phyloP scores from a whole-genome alignment of 2,113 vertebrate genomes.

The Naja naja region DNA sequence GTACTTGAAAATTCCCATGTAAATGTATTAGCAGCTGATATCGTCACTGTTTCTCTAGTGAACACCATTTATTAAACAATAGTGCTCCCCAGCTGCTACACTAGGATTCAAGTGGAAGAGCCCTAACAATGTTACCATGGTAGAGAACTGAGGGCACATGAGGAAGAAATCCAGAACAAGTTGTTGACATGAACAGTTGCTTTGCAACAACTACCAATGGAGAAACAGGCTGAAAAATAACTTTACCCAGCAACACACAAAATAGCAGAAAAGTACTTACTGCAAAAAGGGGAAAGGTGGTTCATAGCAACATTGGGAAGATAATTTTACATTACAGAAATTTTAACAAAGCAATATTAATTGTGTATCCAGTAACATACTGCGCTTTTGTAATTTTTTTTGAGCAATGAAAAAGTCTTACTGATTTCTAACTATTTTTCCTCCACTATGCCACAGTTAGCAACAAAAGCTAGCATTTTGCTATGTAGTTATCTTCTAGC shows the following conservation, averaged over 20 bases:
- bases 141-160: neutral
- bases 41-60: neutral
- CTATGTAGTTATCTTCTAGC: neutral
- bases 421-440: neutral
- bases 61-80: conserved; percentile 2
- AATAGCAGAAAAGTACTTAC: neutral
- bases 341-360: neutral
- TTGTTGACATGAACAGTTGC: conserved; percentile 9
- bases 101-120: conserved; percentile 8
- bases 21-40: neutral
- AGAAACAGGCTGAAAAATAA: conserved; percentile 10
- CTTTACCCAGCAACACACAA: neutral
- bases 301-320: neutral
- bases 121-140: neutral
- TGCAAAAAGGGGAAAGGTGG: neutral
- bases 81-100: conserved; percentile 1
- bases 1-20: neutral
- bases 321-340: neutral
- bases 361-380: neutral
- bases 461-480: neutral
- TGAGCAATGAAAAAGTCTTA: neutral
- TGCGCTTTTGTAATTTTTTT: neutral
- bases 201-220: conserved; percentile 8
- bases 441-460: neutral
- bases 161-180: conserved; percentile 17